phyloP scores from a whole-genome alignment of 2,797 vertebrate species.

The Borostomias antarcticus region DNA sequence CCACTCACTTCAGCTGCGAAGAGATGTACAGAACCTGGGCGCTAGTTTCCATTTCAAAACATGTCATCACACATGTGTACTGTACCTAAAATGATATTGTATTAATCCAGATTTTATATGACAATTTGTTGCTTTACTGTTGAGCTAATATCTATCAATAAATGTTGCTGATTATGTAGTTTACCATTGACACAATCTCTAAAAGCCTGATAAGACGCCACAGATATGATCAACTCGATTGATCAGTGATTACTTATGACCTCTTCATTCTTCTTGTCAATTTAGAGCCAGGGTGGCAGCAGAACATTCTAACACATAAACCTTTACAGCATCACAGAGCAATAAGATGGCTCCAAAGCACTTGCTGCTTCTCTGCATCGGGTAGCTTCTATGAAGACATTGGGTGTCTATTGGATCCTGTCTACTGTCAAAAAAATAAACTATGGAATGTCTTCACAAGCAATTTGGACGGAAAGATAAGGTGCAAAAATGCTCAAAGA shows the following conservation, averaged over 20 bases:
- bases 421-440: neutral
- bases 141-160: neutral
- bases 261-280: conserved; percentile 18
- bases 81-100: neutral
- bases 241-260: conserved; percentile 23
- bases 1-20: neutral
- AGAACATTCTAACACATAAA: too few relatives aligned
- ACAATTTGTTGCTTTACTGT: neutral
- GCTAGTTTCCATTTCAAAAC: neutral
- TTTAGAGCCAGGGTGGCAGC: conserved; percentile 10
- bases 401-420: neutral
- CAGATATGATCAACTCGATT: conserved; percentile 7
- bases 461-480: neutral
- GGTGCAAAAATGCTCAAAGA: conserved; percentile 21
- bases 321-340: neutral
- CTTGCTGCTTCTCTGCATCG: neutral
- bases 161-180: conserved; percentile 8
- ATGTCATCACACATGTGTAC: neutral
- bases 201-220: conserved; percentile 13
- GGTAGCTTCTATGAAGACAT: neutral
- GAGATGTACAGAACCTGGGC: neutral
- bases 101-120: neutral
- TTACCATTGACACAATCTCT: conserved; percentile 19
- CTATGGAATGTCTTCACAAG: neutral
- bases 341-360: conserved; percentile 68